phyloP scores from a whole-genome alignment of 2,888 invertebrate species.

The Drosophila ustulata region DNA sequence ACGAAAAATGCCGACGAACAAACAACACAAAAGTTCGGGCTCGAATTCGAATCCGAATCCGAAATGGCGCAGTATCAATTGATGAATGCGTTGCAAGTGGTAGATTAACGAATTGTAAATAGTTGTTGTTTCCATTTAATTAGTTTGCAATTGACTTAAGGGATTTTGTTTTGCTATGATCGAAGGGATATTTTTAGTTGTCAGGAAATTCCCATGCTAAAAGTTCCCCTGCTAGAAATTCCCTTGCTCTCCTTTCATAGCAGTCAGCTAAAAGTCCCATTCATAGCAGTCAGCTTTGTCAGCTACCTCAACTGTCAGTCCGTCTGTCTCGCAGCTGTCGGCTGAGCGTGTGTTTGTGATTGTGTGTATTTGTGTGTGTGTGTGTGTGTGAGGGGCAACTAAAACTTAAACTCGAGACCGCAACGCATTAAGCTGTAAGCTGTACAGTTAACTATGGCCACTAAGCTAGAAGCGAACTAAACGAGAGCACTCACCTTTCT shows the following conservation, averaged over 20 bases:
- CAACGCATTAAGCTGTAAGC: conserved; percentile 2
- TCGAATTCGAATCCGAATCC: conserved; percentile 7
- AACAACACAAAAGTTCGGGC: no score
- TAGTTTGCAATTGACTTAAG: no score
- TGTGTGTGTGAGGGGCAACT: background rate
- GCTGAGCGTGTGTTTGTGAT: no score
- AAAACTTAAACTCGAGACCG: background rate
- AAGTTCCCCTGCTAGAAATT: no score
- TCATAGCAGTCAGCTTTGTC: conserved; percentile 22
- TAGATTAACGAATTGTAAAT: no score
- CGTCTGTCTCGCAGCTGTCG: conserved; percentile 19
- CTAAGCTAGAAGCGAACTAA: background rate
- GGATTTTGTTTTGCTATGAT: no score
- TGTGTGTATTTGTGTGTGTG: background rate
- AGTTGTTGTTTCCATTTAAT: background rate
- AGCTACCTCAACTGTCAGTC: conserved; percentile 8
- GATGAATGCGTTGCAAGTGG: no score
- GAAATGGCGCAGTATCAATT: conserved; percentile 4
- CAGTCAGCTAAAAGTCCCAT: background rate
- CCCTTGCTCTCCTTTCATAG: background rate
- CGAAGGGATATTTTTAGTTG: no score
- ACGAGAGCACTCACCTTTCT: conserved; percentile 93
- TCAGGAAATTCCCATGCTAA: background rate
- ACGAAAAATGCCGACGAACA: conserved; percentile 21
- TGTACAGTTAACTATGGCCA: conserved; percentile 6